phyloP scores from a whole-genome alignment of 2,888 invertebrate genomes.

The Sturmia bella region DNA sequence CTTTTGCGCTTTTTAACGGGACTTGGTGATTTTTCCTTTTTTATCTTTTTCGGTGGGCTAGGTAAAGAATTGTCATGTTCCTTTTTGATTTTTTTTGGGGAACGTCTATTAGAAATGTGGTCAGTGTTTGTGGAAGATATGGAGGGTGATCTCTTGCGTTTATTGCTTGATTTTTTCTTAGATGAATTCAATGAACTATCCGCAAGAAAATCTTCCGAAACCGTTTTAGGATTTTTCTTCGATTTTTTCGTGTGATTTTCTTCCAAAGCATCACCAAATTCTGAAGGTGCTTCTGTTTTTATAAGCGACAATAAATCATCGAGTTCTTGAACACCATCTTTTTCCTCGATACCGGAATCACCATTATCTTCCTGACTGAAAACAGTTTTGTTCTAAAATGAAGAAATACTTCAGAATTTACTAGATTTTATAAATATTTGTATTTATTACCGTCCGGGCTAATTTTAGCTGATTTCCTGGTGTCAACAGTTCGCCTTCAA shows the following conservation, averaged over 20 bases:
- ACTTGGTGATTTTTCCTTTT: conserved; percentile 33
- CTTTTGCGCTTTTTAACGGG: conserved; percentile 49
- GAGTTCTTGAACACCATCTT: conserved; percentile 71
- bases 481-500: conserved; percentile 79
- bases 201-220: neutral
- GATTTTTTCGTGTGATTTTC: conserved; percentile 22
- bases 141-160: conserved; percentile 26
- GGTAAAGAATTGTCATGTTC: conserved; percentile 60
- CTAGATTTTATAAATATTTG: too few relatives aligned
- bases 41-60: conserved; percentile 29
- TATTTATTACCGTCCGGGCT: conserved; percentile 42
- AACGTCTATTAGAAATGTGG: neutral
- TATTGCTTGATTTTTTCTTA: conserved; percentile 45
- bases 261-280: conserved; percentile 11
- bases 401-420: neutral
- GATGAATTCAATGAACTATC: neutral
- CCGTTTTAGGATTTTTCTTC: conserved; percentile 3
- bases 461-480: conserved; percentile 9
- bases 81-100: conserved; percentile 70
- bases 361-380: conserved; percentile 44
- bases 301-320: conserved; percentile 74
- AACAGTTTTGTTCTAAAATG: conserved; percentile 70
- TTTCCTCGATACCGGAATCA: conserved; percentile 72
- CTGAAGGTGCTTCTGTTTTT: conserved; percentile 72
- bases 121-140: neutral